Conservation (phyloP, 2,888 invertebrate genomes). For the Cephus runcator region DNA sequence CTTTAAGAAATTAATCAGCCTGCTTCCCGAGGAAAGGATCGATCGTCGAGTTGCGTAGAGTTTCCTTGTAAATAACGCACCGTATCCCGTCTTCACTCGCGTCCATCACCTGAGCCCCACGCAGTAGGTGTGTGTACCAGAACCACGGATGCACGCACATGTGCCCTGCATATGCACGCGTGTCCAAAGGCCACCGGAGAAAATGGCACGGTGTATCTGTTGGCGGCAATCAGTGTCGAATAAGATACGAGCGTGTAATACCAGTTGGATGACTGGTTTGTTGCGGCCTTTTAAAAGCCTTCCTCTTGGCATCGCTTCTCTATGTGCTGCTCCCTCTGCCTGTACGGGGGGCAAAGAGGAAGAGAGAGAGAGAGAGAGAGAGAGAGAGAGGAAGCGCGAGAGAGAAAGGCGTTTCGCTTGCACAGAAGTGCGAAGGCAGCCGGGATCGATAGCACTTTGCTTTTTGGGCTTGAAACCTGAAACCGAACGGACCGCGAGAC, state of each 20-base stretch:
- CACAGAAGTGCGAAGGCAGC: not conserved
- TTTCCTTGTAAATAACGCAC: not conserved
- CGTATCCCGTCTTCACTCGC: not conserved
- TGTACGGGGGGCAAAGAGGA: slow-evolving; percentile 6
- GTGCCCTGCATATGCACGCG: not conserved
- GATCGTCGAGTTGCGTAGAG: not conserved
- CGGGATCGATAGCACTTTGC: slow-evolving; percentile 5
- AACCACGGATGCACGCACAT: no score
- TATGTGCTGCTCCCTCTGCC: not conserved
- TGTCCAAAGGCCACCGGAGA: not conserved
- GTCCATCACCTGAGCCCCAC: not conserved
- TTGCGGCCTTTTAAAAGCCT: not conserved
- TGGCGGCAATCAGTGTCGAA: not conserved
- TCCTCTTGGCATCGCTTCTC: not conserved
- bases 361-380: slow-evolving; percentile 9
- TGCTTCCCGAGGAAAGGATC: not conserved
- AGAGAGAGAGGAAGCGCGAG: not conserved
- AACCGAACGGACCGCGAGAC: not conserved
- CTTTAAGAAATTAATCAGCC: slow-evolving; percentile 1
- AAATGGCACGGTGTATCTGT: not conserved
- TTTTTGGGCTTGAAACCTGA: slow-evolving; percentile 1
- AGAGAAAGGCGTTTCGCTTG: not conserved
- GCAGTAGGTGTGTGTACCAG: not conserved
- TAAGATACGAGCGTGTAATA: not conserved
- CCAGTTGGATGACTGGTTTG: not conserved